Base-by-base conservation (phyloP, 2,888 invertebrate genomes). In the Lordiphosa fenestrarum region DNA sequence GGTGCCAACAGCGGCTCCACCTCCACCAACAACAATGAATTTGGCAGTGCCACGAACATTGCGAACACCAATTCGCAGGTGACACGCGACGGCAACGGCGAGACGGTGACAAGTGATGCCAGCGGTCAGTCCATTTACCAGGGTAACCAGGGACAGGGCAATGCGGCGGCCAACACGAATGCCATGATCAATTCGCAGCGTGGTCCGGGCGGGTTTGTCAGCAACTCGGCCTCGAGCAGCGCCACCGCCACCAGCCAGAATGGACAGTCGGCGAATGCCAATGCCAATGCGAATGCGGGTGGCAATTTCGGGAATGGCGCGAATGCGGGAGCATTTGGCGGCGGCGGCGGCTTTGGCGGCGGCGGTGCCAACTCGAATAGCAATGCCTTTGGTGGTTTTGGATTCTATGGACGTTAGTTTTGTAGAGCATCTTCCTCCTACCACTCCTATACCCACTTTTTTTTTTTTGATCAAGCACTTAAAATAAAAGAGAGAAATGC, bases 101-200 rank as follows among this genome's bases (percentile, higher is more conserved):
- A 61, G 6, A 75, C 47, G 80, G 86, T 0, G 62, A 85, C 2
- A 69, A 85, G 85, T 2, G 84, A 84, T 13, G 85, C 88, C 40
- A 87, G 80, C 66, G 84, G 88, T 54, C 88, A 88, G 64, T 87
- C 88, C 9, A 70, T 82, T 13, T 80, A 76, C 57, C 87, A 86
- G 61, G 88, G 88, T 10, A 48, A 57, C 7, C 65, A 82, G 39
- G 86, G 87, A 3, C 65, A 74, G 30, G 84, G 80, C 15, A 66
- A 80, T n/a, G 64, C 85, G 0, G 75, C 65, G 0, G 84, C 88
- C 2, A 71, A 72, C 6, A 87, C 88, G 0, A 78, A 73, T 2
- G 69, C 88, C 3, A 84, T 84, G 33, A 76, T 84, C 4, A 76
- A 66, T 37, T 80, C 83, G 0, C 69, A 78, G n/a, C 53, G 53